phyloP scores from a whole-genome alignment of 2,797 vertebrate species.

The Arremon brunneinucha region DNA sequence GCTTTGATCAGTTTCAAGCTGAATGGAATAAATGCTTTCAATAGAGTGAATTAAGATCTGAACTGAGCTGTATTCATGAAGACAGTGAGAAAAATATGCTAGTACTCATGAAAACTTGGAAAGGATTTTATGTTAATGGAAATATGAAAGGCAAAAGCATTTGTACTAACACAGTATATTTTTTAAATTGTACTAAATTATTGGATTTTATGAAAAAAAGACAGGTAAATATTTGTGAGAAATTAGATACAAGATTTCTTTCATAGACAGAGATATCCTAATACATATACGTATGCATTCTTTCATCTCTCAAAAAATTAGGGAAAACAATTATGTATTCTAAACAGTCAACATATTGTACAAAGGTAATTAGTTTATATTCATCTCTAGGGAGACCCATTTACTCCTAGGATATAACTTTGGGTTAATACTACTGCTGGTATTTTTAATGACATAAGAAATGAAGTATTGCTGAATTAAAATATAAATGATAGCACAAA shows the following conservation, averaged over 20 bases:
- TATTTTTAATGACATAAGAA: neutral
- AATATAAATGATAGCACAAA: neutral
- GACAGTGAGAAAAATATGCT: neutral
- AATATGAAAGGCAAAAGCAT: neutral
- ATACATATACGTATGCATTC: fast-evolving
- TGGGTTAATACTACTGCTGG: neutral
- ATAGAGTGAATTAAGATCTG: neutral
- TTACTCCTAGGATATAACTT: neutral
- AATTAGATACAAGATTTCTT: neutral
- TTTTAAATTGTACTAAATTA: neutral
- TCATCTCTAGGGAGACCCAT: neutral
- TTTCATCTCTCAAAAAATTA: conserved; percentile 2
- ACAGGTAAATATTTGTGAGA: neutral
- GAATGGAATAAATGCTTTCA: neutral
- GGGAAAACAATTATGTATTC: neutral
- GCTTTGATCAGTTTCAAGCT: neutral
- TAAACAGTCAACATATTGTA: neutral
- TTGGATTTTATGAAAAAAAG: neutral
- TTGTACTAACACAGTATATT: neutral
- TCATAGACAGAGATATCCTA: neutral
- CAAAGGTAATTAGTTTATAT: neutral
- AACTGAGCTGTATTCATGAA: neutral
- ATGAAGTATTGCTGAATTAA: neutral
- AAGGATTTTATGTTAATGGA: neutral
- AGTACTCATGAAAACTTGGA: neutral